Evolutionary conservation across 2,113 vertebrate genomes (phyloP), one percentile per base, ranked within the genome.

Genomic region (Melozone crissalis): DNA sequence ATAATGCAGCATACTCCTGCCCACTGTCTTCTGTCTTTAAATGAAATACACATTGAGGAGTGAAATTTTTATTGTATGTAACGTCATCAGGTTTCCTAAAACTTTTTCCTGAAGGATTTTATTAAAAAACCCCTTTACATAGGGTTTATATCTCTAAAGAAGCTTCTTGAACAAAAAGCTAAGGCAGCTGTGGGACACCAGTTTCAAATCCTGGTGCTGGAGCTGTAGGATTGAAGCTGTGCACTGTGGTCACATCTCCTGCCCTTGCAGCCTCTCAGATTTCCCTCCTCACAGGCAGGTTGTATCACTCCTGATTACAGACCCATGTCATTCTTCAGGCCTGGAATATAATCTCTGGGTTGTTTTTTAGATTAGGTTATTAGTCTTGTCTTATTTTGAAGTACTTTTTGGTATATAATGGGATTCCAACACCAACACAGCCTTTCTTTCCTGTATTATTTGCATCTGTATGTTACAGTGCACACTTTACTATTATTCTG

Each of bases 201-300:
- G 16, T 84, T 81, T 84, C 20, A 30, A 19, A 30, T 21, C 20
- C 31, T 5, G 1, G 2, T 63, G 37, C 47, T 61, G 27, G 44
- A 54, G 37, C 16, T n/a, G 35, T 16, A 5, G 15, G 23, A 43
- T 13, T 27, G 27, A 89, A 47, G 6, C 30, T 76, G 39, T 0
- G 0, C 15, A 1, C 39, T 54, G 1, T 0, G 2, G 15, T 77
- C 49, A 37, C 46, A 47, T 16, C 31, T 83, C 21, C 71, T 73
- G 30, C 49, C 22, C 3, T 31, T 13, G 2, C 44, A 83, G 4
- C 35, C 13, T 83, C 46, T 84, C 5, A 2, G 17, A 55, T 66
- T 26, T 51, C 27, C 39, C 16, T 66, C 41, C 75, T 77, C 58
- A 35, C 10, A 67, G 47, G 10, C 30, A 52, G 17, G 8, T 91